Base-by-base conservation (phyloP, 2,113 vertebrate genomes). In the Rhabdomys dilectus region DNA sequence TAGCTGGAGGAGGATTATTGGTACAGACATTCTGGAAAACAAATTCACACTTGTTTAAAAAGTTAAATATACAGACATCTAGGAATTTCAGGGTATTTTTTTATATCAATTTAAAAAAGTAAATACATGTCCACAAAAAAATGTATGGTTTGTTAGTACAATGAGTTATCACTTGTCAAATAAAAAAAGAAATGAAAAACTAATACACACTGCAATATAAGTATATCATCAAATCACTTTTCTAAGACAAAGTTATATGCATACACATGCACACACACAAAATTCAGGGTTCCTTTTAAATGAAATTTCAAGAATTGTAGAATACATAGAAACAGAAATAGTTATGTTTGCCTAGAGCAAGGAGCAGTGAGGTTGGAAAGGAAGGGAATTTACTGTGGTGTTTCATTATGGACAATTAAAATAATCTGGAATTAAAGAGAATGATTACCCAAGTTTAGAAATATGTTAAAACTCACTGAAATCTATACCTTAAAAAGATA, bases 171-270 rank as follows among this genome's bases (percentile, higher is more conserved):
- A 76, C 36, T 75, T 88, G 29, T 2, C 39, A 76, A 22, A 31
- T 42, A 24, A 64, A 88, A 60, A 60, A 66, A 88, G 15, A 51
- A 94, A 94, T 77, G 24, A 62, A 84, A 13, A 60, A 60, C 56
- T 60, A 82, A 29, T 24, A 60, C 3, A 77, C 5, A 39, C 22
- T 82, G 10, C 22, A 42, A 60, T 39, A 88, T n/a, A 58, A 36
- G 76, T 72, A 34, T 89, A 89, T 3, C 26, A 73, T 89, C 88
- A 72, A 93, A 94, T 51, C 5, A 60, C 64, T 95, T 94, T 78
- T 19, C 42, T 45, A 93, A 81, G 34, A 87, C 31, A 95, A 77
- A 56, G 15, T 78, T 60, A 80, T 17, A 45, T 12, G 10, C 31
- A 78, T 4, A 16, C 12, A 16, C 31, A 34, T 9, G 53, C 13